Evolutionary conservation across 2,888 invertebrate genomes (phyloP).

Genomic region (Notodonta dromedarius): DNA sequence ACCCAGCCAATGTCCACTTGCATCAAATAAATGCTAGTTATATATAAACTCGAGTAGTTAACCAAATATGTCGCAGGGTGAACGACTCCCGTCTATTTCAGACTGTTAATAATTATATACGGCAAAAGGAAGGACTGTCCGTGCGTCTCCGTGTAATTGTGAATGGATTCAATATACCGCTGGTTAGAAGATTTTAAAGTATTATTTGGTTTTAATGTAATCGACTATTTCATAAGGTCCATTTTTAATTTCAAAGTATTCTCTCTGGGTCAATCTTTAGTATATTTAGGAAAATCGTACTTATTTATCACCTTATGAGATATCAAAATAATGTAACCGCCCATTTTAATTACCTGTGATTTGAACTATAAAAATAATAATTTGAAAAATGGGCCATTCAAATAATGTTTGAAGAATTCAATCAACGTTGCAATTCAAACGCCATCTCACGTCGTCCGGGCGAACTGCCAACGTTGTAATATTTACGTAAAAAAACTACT

Average conservation of each 20-base stretch:
- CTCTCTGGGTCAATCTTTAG: too few relatives aligned
- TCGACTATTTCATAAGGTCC: too few relatives aligned
- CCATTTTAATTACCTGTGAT: neutral
- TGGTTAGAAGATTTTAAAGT: neutral
- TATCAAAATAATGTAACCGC: too few relatives aligned
- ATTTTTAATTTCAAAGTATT: too few relatives aligned
- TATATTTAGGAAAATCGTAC: too few relatives aligned
- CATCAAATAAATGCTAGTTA: slow-evolving; percentile 34
- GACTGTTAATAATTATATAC: slow-evolving; percentile 55
- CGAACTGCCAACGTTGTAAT: slow-evolving; percentile 33
- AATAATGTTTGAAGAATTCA: slow-evolving; percentile 37
- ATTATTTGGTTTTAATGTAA: too few relatives aligned
- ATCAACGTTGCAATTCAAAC: slow-evolving; percentile 43
- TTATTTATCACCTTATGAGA: too few relatives aligned
- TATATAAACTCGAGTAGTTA: slow-evolving; percentile 39
- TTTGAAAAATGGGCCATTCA: slow-evolving; percentile 42
- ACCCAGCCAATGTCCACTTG: slow-evolving; percentile 14
- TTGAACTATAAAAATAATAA: slow-evolving; percentile 10
- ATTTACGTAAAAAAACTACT: slow-evolving; percentile 28
- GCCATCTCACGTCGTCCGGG: slow-evolving; percentile 33
- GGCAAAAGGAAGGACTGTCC: slow-evolving; percentile 45
- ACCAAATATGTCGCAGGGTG: slow-evolving; percentile 64
- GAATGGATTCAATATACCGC: slow-evolving; percentile 31
- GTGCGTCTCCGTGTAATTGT: slow-evolving; percentile 24
- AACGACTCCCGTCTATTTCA: slow-evolving; percentile 64